Conservation (phyloP, 2,113 vertebrate genomes). For the Festucalex cinctus region DNA sequence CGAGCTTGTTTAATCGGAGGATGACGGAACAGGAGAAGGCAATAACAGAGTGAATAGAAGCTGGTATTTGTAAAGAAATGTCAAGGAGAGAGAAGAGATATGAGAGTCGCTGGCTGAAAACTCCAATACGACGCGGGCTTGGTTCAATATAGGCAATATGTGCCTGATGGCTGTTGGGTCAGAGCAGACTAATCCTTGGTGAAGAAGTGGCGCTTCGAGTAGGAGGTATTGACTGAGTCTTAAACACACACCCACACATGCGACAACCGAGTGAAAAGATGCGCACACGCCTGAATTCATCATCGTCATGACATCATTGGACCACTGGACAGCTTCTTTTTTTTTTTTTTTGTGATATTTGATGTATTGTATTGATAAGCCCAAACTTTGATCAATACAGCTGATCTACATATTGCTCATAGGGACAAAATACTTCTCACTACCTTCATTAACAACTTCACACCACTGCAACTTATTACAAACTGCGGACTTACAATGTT, state of each 20-base stretch:
- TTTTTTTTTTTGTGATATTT: slow-evolving; percentile 2
- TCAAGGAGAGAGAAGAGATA: slow-evolving; percentile 56
- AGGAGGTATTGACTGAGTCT: neutral
- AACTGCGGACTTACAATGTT: slow-evolving; percentile 19
- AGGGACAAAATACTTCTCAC: slow-evolving; percentile 10
- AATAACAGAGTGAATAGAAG: slow-evolving; percentile 68
- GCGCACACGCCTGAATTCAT: neutral
- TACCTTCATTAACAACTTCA: slow-evolving; percentile 41
- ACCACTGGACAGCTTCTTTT: slow-evolving; percentile 14
- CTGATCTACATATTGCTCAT: neutral
- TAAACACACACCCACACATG: slow-evolving; percentile 6
- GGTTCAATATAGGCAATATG: slow-evolving; percentile 55
- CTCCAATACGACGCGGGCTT: slow-evolving; percentile 45
- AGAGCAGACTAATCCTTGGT: slow-evolving; percentile 34
- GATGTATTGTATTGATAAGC: slow-evolving; percentile 35
- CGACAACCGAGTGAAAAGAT: neutral
- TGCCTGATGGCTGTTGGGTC: slow-evolving; percentile 31
- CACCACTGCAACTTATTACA: slow-evolving; percentile 24
- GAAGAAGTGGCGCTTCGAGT: slow-evolving; percentile 19
- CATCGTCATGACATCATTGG: neutral
- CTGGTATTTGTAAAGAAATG: slow-evolving; percentile 76
- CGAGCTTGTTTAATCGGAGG: slow-evolving; percentile 64
- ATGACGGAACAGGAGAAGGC: slow-evolving; percentile 57
- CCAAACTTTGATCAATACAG: slow-evolving; percentile 49
- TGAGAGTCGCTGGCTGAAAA: slow-evolving; percentile 50